Conservation (phyloP, 1,140 invertebrate species). For the Diorhabda sublineata region DNA sequence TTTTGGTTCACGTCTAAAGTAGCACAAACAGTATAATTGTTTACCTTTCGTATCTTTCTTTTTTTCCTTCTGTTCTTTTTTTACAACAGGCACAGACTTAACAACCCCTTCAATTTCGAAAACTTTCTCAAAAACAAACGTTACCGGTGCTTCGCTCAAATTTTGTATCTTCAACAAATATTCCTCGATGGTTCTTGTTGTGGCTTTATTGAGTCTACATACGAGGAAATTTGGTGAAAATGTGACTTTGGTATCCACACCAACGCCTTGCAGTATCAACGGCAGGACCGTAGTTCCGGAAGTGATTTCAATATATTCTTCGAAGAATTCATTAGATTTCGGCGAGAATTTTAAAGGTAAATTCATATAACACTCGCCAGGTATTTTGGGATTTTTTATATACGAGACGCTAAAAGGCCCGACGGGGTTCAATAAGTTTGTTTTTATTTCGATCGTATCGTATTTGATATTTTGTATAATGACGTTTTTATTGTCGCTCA, state of each 20-base stretch:
- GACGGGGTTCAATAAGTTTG: conserved; percentile 22
- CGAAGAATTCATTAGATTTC: conserved; percentile 4
- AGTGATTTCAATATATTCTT: conserved; percentile 31
- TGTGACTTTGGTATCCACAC: background rate
- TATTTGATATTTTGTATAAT: conserved; percentile 34
- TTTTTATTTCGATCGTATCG: conserved; percentile 20
- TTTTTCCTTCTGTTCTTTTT: background rate
- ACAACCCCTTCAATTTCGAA: background rate
- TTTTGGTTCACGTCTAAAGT: too few species aligned
- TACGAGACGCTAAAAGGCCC: conserved; percentile 23
- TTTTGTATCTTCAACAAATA: background rate
- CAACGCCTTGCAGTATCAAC: conserved; percentile 28
- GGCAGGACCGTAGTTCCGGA: conserved; percentile 26
- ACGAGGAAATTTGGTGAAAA: background rate
- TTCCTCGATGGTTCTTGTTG: background rate
- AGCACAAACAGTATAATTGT: background rate
- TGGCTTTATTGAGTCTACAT: background rate
- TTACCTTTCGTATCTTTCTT: background rate
- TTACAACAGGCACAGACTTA: background rate
- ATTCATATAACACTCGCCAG: conserved; percentile 24
- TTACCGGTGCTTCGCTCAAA: background rate
- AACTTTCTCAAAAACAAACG: background rate
- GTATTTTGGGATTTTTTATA: conserved; percentile 11
- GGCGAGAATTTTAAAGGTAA: conserved; percentile 29
- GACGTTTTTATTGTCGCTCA: conserved; percentile 18